These are phyloP conservation scores for Mirza zaza DNA, from an alignment of 2,113 vertebrate genomes.

Conservation along the genomic window DNA sequence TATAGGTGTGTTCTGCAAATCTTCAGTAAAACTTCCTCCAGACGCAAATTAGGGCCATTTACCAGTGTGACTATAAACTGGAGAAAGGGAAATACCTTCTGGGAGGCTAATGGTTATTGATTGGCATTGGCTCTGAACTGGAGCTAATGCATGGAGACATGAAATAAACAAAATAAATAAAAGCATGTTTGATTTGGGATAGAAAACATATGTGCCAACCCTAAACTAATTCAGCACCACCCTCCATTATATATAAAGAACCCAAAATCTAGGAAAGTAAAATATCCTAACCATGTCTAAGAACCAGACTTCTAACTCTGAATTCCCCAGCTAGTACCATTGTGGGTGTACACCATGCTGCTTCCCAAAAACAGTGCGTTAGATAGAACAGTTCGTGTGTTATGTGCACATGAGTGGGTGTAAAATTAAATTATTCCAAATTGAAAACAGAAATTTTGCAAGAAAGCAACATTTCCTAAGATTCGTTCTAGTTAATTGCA, in stretches of 20 bases:
- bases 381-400: background rate
- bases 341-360: background rate
- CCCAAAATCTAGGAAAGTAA: background rate
- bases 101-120: background rate
- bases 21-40: background rate
- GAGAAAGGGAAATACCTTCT: background rate
- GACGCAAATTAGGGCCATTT: background rate
- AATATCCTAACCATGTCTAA: background rate
- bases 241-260: background rate
- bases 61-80: background rate
- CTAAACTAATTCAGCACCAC: background rate
- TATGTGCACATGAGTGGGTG: background rate
- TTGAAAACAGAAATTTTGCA: background rate
- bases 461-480: background rate
- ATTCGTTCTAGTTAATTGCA: background rate
- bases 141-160: background rate
- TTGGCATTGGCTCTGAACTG: background rate
- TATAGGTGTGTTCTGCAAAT: background rate
- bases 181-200: background rate
- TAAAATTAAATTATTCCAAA: constrained; percentile 17
- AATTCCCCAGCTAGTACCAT: background rate
- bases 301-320: background rate
- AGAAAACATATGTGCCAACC: too few species aligned
- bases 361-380: background rate
- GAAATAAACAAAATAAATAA: background rate